phyloP scores from a whole-genome alignment of 2,888 invertebrate genomes.

The Gastracanthus pulcherrimus region DNA sequence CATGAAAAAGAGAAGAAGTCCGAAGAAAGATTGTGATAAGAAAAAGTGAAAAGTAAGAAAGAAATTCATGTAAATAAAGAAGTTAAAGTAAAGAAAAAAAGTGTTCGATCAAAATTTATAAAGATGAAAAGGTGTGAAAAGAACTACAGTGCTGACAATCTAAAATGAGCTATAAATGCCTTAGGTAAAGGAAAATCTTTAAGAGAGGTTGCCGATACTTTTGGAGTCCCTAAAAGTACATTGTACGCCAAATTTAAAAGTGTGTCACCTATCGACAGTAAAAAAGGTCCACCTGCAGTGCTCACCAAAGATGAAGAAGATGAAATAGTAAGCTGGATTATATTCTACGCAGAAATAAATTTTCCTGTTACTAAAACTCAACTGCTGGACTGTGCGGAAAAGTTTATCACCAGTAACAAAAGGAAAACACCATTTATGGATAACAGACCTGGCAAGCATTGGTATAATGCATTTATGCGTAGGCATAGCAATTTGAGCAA shows the following conservation, averaged over 20 bases:
- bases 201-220: background rate
- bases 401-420: background rate
- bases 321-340: conserved; percentile 3
- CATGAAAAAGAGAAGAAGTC: too few species aligned
- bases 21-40: too few species aligned
- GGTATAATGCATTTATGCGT: conserved; percentile 66
- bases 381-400: conserved; percentile 15
- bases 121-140: too few species aligned
- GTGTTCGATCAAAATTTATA: too few species aligned
- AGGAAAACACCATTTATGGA: conserved; percentile 45
- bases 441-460: conserved; percentile 60
- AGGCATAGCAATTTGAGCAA: conserved; percentile 63
- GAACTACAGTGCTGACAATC: too few species aligned
- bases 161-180: too few species aligned
- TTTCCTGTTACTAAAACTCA: conserved; percentile 14
- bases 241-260: background rate
- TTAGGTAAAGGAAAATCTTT: too few species aligned
- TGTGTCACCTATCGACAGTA: conserved; percentile 1
- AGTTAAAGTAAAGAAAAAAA: too few species aligned
- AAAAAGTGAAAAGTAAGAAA: too few species aligned
- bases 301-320: conserved; percentile 25
- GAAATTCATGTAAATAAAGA: too few species aligned
- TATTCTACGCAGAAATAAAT: background rate
- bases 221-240: conserved; percentile 6
- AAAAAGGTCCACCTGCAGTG: conserved; percentile 28